Conservation (phyloP, 2,888 invertebrate genomes). For the Andricus quercusramuli region DNA sequence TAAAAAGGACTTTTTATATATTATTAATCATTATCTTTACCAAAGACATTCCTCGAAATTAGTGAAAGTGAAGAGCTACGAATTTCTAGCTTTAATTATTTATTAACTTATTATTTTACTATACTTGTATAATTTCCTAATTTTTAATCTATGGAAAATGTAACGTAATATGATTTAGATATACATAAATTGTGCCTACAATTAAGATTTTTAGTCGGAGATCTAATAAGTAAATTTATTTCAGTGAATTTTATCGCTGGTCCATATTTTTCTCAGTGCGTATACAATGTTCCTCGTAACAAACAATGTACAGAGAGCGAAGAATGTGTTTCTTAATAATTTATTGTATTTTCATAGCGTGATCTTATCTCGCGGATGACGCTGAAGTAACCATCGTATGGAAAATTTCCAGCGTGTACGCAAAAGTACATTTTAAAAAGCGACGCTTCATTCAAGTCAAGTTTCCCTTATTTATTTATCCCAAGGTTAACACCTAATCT, state of each 20-base stretch:
- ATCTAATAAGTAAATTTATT: background rate
- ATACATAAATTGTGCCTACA: background rate
- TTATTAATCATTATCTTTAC: background rate
- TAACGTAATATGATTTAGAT: no score
- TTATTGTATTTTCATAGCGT: slow-evolving; percentile 32
- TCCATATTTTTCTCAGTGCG: background rate
- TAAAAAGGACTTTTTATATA: background rate
- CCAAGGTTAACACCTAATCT: background rate
- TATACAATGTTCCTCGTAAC: background rate
- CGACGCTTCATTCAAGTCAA: background rate
- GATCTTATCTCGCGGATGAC: slow-evolving; percentile 21
- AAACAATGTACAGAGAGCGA: background rate
- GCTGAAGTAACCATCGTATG: background rate
- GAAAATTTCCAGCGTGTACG: background rate
- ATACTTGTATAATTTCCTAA: background rate
- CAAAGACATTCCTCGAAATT: slow-evolving; percentile 3
- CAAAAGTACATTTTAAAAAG: slow-evolving; percentile 1
- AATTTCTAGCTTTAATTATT: background rate
- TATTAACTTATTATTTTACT: background rate
- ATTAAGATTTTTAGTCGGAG: background rate
- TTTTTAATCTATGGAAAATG: background rate
- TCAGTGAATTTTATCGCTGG: background rate
- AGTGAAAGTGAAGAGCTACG: background rate
- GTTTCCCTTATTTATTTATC: background rate
- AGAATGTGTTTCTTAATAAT: slow-evolving; percentile 8